These are phyloP conservation scores for Rhagophthalmus giganteus DNA, from an alignment of 2,888 invertebrate genomes.

Conservation along the genomic window DNA sequence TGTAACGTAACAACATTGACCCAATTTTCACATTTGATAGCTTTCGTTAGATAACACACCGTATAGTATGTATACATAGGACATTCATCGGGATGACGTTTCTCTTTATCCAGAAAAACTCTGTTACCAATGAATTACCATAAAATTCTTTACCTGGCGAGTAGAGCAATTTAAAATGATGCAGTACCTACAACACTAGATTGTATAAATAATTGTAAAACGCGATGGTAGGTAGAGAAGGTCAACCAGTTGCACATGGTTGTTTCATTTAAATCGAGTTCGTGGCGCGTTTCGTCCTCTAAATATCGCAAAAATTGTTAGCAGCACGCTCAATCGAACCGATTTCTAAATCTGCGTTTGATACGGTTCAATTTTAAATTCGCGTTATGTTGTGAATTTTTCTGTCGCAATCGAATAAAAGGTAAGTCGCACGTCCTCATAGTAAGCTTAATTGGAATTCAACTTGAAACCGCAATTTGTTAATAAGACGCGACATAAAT, in stretches of 20 bases:
- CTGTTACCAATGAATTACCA: background rate
- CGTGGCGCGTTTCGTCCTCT: constrained; percentile 10
- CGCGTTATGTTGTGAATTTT: no score
- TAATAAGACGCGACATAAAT: no score
- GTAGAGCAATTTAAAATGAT: no score
- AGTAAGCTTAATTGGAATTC: no score
- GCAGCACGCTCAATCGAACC: background rate
- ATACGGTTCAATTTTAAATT: no score
- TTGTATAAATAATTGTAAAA: constrained; percentile 17
- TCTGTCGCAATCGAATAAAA: no score
- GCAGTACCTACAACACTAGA: background rate
- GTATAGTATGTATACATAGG: background rate
- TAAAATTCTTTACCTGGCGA: background rate
- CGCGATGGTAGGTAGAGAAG: constrained; percentile 37
- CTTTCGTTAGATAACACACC: background rate
- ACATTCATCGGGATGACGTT: no score
- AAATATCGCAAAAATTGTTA: background rate
- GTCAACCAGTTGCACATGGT: constrained; percentile 42
- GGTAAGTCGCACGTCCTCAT: no score
- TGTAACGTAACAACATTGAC: background rate
- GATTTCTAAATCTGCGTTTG: background rate
- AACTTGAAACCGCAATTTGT: no score
- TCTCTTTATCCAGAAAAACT: no score
- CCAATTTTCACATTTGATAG: background rate
- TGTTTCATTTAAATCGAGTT: constrained; percentile 35